A percentile compares a stretch with the other conserved stretches of the same genome.
phyloP scores from a whole-genome alignment of 2,888 invertebrate species.

The Leptarthrus brevirostris region DNA sequence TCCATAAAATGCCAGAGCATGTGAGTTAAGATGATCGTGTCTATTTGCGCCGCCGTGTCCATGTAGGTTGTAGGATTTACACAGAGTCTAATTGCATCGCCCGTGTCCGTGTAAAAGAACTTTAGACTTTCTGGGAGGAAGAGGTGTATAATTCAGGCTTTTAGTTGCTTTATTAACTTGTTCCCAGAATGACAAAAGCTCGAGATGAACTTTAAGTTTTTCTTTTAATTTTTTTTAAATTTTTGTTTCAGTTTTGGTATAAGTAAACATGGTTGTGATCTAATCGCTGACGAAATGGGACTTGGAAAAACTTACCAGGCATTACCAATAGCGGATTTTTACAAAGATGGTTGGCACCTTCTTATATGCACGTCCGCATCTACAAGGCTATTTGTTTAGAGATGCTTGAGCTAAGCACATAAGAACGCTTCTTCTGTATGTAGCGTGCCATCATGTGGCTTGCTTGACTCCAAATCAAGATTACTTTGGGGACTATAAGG shows the following conservation, averaged over 20 bases:
- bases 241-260: conserved; percentile 79
- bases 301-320: conserved; percentile 97
- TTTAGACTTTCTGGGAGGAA: no score
- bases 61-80: no score
- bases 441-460: conserved; percentile 77
- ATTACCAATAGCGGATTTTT: conserved; percentile 90
- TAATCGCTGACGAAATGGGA: conserved; percentile 98
- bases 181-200: no score
- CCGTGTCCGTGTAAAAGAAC: no score
- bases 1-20: no score
- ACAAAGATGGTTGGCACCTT: conserved; percentile 90
- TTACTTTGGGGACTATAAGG: conserved; percentile 74
- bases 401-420: conserved; percentile 86
- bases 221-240: no score
- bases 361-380: conserved; percentile 93
- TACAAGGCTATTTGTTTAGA: conserved; percentile 84
- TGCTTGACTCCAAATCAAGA: conserved; percentile 77
- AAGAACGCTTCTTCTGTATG: conserved; percentile 77
- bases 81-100: no score
- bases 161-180: no score
- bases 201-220: no score
- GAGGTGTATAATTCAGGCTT: no score
- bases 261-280: conserved; percentile 81
- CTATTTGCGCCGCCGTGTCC: no score
- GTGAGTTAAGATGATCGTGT: no score